phyloP scores from a whole-genome alignment of 2,888 invertebrate species.

The Sipha maydis region DNA sequence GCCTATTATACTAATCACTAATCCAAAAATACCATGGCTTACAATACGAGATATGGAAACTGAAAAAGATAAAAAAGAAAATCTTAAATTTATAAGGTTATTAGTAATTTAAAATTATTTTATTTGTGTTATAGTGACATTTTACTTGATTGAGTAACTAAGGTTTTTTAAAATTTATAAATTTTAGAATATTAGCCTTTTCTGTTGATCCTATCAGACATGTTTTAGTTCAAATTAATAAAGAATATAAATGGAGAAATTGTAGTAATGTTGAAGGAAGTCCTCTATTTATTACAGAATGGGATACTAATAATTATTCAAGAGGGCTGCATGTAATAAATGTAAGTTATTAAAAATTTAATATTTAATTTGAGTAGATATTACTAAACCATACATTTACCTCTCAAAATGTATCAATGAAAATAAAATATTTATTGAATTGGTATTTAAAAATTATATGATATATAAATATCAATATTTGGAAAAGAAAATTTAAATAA shows the following conservation, averaged over 20 bases:
- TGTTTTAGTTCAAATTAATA: slow-evolving; percentile 77
- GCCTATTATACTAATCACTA: slow-evolving; percentile 86
- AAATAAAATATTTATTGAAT: no score
- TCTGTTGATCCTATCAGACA: slow-evolving; percentile 74
- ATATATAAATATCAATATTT: no score
- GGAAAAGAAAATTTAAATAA: no score
- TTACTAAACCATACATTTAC: no score
- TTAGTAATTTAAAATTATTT: slow-evolving; percentile 14
- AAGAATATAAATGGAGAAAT: slow-evolving; percentile 72
- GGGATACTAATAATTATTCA: slow-evolving; percentile 77
- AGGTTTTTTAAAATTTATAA: slow-evolving; percentile 64
- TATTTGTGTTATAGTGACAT: not conserved
- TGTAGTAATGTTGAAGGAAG: slow-evolving; percentile 73
- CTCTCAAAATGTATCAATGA: no score
- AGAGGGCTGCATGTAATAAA: slow-evolving; percentile 77
- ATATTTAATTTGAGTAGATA: not conserved
- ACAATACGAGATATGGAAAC: slow-evolving; percentile 71
- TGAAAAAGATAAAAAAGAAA: slow-evolving; percentile 70
- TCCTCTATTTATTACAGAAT: slow-evolving; percentile 78
- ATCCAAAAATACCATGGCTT: slow-evolving; percentile 87
- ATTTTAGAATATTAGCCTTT: slow-evolving; percentile 79
- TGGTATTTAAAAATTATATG: no score
- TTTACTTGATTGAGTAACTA: not conserved
- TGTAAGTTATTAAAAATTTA: slow-evolving; percentile 67
- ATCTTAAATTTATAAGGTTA: slow-evolving; percentile 54